Percentiles rank a stretch among this genome's conserved stretches.
phyloP scores from a whole-genome alignment of 2,113 vertebrate species.

The Calypte anna region DNA sequence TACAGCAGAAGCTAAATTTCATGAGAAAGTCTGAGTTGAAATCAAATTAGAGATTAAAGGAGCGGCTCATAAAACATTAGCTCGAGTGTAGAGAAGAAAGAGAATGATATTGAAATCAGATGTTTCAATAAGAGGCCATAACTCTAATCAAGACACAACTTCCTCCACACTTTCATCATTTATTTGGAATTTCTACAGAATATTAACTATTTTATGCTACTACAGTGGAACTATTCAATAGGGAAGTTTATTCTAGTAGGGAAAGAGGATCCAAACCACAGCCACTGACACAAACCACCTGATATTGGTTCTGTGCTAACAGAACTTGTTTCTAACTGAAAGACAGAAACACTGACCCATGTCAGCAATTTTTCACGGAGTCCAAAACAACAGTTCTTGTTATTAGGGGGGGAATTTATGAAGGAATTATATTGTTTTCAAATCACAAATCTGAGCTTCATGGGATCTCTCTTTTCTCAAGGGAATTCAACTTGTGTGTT shows the following conservation, averaged over 20 bases:
- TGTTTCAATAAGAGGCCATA: neutral
- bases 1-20: neutral
- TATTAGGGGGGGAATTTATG: neutral
- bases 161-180: neutral
- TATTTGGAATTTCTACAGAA: neutral
- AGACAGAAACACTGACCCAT: accelerated
- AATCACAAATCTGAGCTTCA: neutral
- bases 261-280: neutral
- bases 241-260: neutral
- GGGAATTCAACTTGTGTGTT: neutral
- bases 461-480: neutral
- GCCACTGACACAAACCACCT: neutral
- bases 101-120: neutral
- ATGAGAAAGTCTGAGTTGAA: neutral
- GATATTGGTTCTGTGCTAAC: no score
- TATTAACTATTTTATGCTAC: neutral
- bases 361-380: accelerated
- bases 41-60: neutral
- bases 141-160: neutral
- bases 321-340: neutral
- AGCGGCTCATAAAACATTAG: neutral
- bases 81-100: neutral
- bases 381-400: neutral
- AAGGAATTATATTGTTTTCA: neutral
- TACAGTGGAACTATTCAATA: neutral